These are phyloP conservation scores for Anaspis maculata DNA, from an alignment of 2,888 invertebrate genomes.

Conservation along the genomic window DNA sequence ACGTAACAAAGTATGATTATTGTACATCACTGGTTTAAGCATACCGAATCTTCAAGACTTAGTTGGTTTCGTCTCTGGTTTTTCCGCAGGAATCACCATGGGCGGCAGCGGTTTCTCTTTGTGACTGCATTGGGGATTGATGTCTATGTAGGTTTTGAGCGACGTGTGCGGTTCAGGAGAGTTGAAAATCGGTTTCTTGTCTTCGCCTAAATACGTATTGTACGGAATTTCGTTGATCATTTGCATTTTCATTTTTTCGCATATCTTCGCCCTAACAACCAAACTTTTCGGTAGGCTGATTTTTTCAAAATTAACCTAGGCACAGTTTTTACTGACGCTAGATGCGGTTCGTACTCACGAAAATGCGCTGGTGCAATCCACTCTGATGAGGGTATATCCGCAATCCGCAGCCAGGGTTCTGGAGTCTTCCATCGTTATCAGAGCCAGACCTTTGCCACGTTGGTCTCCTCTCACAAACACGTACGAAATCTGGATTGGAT, in stretches of 20 bases:
- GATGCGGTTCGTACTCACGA: too few relatives aligned
- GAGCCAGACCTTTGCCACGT: constrained; percentile 45
- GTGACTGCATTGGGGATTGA: constrained; percentile 9
- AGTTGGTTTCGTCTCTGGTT: too few relatives aligned
- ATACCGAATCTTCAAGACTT: too few relatives aligned
- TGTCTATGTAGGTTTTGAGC: constrained; percentile 43
- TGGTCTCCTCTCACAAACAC: constrained; percentile 45
- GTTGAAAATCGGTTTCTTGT: constrained; percentile 45
- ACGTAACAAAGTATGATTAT: too few relatives aligned
- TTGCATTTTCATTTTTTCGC: constrained; percentile 46
- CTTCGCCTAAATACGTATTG: constrained; percentile 43
- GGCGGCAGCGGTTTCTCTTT: too few relatives aligned
- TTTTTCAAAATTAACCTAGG: too few relatives aligned
- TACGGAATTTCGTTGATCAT: constrained; percentile 46
- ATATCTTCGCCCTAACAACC: constrained; percentile 41
- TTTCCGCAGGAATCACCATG: too few relatives aligned
- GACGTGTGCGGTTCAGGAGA: constrained; percentile 45
- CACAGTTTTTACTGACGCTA: too few relatives aligned
- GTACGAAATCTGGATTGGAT: constrained; percentile 43
- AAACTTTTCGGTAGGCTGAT: too few relatives aligned
- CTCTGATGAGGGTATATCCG: constrained; percentile 43
- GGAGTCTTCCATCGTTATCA: constrained; percentile 37
- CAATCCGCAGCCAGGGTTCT: constrained; percentile 42
- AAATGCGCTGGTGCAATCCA: constrained; percentile 44
- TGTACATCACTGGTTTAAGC: too few relatives aligned